Base-by-base conservation (phyloP, 2,113 vertebrate genomes). In the Machaerirhynchus nigripectus region DNA sequence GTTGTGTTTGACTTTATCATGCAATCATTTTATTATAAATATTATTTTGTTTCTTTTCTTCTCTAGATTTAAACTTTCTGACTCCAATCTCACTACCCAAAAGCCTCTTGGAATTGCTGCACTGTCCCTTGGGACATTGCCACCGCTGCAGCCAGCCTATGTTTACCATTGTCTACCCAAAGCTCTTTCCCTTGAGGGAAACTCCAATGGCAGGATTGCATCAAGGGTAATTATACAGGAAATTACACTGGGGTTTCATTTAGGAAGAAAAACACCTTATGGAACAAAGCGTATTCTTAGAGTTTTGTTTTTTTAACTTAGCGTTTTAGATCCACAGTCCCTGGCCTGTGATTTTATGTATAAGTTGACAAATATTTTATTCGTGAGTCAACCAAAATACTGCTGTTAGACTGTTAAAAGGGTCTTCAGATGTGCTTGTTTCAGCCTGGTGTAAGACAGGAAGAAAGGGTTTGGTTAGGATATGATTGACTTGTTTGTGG, bases 151-250 rank as follows among this genome's bases (percentile, higher is more conserved):
- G 99, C 87, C 99, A 99, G 96, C 98, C 99, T 91, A 99, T 99
- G 99, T 99, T 99, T 98, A 99, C 99, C 82, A 99, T 99, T 83
- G 98, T 99, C 97, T 99, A 99, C 97, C 99, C 99, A 92, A 99
- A 99, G 97, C 98, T 99, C 77, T 99, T 99, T 93, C 99, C 99
- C 70, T 97, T 99, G 95, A 98, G 98, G 89, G 98, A 99, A 97
- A 99, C 99, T 1, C 98, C 98, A 10, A 98, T 99, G 98, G 99
- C 99, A 44, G 99, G 98, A 90, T 98, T 99, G 67, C 99, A 99
- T 96, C 98, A 98, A 97, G 99, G 99, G 99, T 99, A 98, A 98
- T 97, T 97, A 97, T 23, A 68, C 74, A 93, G 87, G 61, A 95
- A 95, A 94, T 95, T 95, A 92, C 93, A 74, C 86, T 73, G 70